Base-by-base conservation (phyloP, 2,888 invertebrate genomes). In the Labia minor region DNA sequence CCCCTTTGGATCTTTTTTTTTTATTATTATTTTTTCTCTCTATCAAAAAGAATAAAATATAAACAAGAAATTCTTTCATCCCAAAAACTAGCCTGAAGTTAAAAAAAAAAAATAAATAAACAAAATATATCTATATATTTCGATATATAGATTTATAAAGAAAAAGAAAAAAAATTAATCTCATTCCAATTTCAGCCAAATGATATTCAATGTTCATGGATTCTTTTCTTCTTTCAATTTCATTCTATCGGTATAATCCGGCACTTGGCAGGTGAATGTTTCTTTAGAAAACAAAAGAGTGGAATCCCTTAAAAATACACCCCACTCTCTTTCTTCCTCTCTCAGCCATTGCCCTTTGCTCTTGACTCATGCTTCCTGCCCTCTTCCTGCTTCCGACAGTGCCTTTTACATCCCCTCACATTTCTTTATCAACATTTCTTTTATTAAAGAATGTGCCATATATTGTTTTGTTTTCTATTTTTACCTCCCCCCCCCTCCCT, bases 221-320 rank as follows among this genome's bases (percentile, higher is more conserved):
- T 49, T n/a, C 14, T 49, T 49, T 49, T 49, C 14, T 49, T 11
- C 14, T 49, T 49, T 49, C 49, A 49, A 49, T 49, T 49, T 49
- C n/a, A 49, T 49, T 49, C 14, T 49, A 16, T 49, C 49, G 2
- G 49, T 49, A n/a, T 49, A 49, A 49, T 49, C 49, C 49, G 49
- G 49, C 49, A 49, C 49, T 49, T 49, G 49, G 49, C 49, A 49
- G 49, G 49, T 49, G 49, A 49, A 49, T 49, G 49, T 49, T 49
- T 4, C 49, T 49, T 14, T 49, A n/a, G 49, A 49, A 49, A 49
- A 49, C 49, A 49, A 49, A 49, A 49, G 49, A 49, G 2, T 4
- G 16, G 49, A 49, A 16, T 49, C 16, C 49, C 16, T 49, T 49
- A 49, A 49, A 49, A 49, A 49, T n/a, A 16, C 49, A n/a, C 16